Conservation (phyloP, 1,140 invertebrate genomes). For the Cyclargus thomasi region DNA sequence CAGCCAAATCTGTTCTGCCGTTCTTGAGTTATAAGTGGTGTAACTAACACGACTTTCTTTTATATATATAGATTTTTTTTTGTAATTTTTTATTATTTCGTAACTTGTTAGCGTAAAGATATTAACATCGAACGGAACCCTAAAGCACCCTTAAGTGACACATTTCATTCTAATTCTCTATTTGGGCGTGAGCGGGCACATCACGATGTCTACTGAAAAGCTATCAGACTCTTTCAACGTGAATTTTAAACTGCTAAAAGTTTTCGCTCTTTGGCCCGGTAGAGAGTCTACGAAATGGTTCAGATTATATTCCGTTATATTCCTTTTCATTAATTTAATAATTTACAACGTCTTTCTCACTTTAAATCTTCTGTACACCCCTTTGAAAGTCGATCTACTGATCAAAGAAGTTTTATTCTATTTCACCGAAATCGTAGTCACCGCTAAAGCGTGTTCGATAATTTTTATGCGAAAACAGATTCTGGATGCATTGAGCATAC, state of each 20-base stretch:
- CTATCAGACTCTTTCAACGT: constrained; percentile 38
- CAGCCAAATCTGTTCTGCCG: no score
- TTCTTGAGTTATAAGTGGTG: no score
- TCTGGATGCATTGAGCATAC: constrained; percentile 38
- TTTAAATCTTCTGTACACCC: constrained; percentile 44
- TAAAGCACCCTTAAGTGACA: no score
- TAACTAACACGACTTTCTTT: no score
- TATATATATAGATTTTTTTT: no score
- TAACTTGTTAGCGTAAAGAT: no score
- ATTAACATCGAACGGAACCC: no score
- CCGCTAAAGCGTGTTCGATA: constrained; percentile 44
- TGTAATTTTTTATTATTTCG: no score
- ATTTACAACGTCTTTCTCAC: constrained; percentile 42
- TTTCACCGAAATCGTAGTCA: constrained; percentile 46
- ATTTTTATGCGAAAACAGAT: constrained; percentile 41
- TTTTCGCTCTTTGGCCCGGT: constrained; percentile 49
- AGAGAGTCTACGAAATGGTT: constrained; percentile 30
- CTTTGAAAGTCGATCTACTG: constrained; percentile 43
- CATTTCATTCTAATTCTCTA: no score
- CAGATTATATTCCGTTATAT: constrained; percentile 44
- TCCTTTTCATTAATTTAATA: constrained; percentile 37
- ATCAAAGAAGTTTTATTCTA: constrained; percentile 54
- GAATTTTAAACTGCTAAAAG: constrained; percentile 38
- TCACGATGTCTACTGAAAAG: constrained; percentile 18
- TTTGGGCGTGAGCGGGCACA: no score